A percentile compares a stretch with the other conserved stretches of the same genome.
These are phyloP conservation scores for Baronia brevicornis DNA, from an alignment of 2,888 invertebrate species.

Conservation along the genomic window DNA sequence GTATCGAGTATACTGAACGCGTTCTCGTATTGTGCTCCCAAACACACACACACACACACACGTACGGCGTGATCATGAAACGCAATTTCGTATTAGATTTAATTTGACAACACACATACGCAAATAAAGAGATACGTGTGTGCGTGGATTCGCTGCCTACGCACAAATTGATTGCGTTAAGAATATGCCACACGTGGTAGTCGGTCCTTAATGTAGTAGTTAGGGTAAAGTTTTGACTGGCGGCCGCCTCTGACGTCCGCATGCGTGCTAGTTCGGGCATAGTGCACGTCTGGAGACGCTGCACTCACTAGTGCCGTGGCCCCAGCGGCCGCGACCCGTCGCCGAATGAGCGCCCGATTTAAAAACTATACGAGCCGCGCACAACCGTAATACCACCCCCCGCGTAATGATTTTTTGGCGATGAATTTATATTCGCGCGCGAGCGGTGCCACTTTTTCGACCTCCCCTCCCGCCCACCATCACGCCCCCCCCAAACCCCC, in stretches of 20 bases:
- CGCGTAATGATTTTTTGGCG: constrained; percentile 92
- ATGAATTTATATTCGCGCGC: constrained; percentile 84
- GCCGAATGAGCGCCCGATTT: constrained; percentile 71
- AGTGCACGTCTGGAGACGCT: constrained; percentile 23
- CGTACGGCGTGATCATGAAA: constrained; percentile 72
- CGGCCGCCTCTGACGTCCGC: constrained; percentile 21
- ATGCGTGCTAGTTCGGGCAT: constrained; percentile 47
- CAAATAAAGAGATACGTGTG: constrained; percentile 30
- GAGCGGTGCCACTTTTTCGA: constrained; percentile 77
- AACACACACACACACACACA: constrained; percentile 65
- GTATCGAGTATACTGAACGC: constrained; percentile 51
- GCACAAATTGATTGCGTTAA: constrained; percentile 74
- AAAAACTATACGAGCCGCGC: constrained; percentile 74
- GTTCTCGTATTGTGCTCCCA: constrained; percentile 63
- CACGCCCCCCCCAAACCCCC: constrained; percentile 46
- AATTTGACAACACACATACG: constrained; percentile 60
- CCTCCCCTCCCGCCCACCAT: constrained; percentile 58
- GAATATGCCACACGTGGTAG: not conserved
- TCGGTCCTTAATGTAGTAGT: constrained; percentile 11
- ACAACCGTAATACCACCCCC: constrained; percentile 81
- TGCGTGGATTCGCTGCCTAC: constrained; percentile 57
- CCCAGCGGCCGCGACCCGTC: constrained; percentile 63
- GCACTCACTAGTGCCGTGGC: constrained; percentile 52
- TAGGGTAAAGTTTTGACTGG: constrained; percentile 15
- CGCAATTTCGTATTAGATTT: constrained; percentile 77